Conservation (phyloP, 2,797 vertebrate genomes). For the Eulemur coronatus region DNA sequence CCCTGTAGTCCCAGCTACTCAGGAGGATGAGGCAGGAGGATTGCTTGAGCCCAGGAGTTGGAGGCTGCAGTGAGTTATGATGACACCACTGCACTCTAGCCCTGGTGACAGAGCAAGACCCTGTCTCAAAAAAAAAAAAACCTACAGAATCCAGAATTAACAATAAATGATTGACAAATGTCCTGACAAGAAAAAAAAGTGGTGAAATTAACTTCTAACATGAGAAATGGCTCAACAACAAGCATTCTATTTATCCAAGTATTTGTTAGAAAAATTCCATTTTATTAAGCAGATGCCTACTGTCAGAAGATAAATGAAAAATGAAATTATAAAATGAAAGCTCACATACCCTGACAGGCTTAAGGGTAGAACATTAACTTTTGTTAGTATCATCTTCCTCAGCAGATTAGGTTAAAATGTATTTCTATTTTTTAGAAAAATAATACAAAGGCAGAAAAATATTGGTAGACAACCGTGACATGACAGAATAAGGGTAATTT, state of each 20-base stretch:
- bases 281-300: not conserved
- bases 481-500: not conserved
- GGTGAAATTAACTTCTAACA: constrained; percentile 9
- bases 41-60: too few species aligned
- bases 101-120: not conserved
- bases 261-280: constrained; percentile 6
- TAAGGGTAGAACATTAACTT: not conserved
- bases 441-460: not conserved
- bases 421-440: not conserved
- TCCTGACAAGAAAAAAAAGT: not conserved
- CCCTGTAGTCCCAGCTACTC: not conserved
- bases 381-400: not conserved
- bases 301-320: not conserved
- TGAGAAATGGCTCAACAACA: not conserved
- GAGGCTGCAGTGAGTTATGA: not conserved
- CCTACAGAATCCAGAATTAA: not conserved
- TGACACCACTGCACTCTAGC: not conserved
- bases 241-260: not conserved
- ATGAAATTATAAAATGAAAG: constrained; percentile 24
- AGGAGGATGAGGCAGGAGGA: not conserved
- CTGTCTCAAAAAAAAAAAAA: not conserved
- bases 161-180: not conserved
- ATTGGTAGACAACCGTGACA: not conserved
- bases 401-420: not conserved
- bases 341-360: not conserved